Conservation (phyloP, 2,113 vertebrate species). For the Spea bombifrons region DNA sequence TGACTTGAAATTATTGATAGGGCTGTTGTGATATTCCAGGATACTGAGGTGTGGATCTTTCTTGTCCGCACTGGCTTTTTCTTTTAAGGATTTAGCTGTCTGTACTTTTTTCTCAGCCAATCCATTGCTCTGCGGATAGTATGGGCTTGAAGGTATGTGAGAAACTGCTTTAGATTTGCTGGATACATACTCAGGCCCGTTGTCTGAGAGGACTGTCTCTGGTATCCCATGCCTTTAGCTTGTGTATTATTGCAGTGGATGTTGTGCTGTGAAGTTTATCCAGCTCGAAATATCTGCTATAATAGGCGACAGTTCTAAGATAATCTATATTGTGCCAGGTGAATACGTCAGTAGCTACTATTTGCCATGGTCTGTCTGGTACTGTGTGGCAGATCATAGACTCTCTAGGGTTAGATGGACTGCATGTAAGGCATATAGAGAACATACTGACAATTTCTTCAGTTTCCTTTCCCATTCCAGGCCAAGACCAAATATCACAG, state of each 20-base stretch:
- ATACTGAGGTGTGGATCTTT: too few relatives aligned
- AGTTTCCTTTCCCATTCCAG: not conserved
- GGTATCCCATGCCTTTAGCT: not conserved
- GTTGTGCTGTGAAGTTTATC: not conserved
- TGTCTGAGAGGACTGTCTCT: not conserved
- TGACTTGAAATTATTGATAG: too few relatives aligned
- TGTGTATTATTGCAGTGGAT: not conserved
- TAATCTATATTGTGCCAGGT: slow-evolving; percentile 1
- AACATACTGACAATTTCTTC: not conserved
- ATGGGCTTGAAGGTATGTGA: not conserved
- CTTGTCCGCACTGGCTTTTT: not conserved
- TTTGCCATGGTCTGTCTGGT: not conserved
- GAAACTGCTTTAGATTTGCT: not conserved
- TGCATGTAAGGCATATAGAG: not conserved
- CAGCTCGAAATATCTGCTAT: not conserved
- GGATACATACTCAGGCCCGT: not conserved
- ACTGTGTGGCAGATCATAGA: not conserved
- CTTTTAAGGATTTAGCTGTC: not conserved
- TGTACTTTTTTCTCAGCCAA: not conserved
- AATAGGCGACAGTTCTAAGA: not conserved
- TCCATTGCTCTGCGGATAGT: not conserved
- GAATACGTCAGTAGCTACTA: not conserved
- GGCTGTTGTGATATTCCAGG: too few relatives aligned
- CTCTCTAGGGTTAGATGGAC: not conserved
- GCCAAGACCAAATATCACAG: not conserved